Evolutionary conservation across 2,113 vertebrate genomes (phyloP).

Genomic region (Chamaea fasciata): DNA sequence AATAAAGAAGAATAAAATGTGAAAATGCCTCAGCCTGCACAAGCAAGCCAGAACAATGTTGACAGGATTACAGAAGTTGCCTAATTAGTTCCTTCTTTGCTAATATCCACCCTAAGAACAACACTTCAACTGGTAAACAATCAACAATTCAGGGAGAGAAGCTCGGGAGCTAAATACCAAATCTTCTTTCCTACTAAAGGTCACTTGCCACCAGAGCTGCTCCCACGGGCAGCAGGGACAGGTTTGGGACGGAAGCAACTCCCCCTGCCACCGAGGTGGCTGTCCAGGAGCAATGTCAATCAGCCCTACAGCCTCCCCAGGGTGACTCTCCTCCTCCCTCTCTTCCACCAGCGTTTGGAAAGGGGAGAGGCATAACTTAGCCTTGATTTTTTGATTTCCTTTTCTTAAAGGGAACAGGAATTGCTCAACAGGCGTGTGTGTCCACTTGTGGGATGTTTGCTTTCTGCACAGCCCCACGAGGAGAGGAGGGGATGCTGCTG

Average conservation of each 20-base stretch:
- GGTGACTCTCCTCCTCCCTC: background rate
- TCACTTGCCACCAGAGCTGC: background rate
- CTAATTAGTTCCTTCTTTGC: conserved; percentile 56
- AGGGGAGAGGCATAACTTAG: background rate
- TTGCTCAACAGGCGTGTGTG: background rate
- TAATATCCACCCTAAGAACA: conserved; percentile 39
- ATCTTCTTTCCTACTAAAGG: background rate
- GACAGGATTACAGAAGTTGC: conserved; percentile 51
- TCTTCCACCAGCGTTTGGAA: background rate
- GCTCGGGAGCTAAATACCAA: background rate
- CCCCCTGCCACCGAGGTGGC: too few relatives aligned
- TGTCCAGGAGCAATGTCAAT: rapidly evolving
- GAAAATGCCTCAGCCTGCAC: background rate
- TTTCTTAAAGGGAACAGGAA: background rate
- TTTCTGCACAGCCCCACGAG: rapidly evolving
- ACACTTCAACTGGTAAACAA: background rate
- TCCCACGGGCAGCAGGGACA: background rate
- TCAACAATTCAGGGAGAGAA: background rate
- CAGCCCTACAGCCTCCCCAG: background rate
- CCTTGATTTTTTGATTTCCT: background rate
- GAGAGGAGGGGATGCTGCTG: background rate
- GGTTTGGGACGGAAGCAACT: background rate
- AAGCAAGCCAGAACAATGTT: conserved; percentile 34
- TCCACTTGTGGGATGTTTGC: background rate
- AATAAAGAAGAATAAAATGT: background rate